These are phyloP conservation scores for Acanthochromis polyacanthus DNA, from an alignment of 2,113 vertebrate genomes.

Conservation along the genomic window DNA sequence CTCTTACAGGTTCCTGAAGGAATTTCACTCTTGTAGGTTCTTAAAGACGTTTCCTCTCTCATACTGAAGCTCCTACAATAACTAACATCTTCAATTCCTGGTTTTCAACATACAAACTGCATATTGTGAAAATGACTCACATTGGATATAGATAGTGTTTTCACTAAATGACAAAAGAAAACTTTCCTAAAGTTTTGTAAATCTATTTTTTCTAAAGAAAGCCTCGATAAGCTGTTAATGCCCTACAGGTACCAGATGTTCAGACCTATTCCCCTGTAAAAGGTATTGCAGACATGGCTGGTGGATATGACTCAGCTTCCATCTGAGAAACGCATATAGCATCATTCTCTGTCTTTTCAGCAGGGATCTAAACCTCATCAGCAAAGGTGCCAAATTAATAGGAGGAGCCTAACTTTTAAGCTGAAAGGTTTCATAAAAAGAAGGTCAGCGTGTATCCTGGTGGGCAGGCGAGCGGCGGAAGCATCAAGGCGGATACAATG, in stretches of 20 bases:
- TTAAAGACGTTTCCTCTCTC: no score
- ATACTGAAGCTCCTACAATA: no score
- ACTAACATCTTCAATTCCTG: no score
- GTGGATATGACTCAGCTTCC: slow-evolving; percentile 41
- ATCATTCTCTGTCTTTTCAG: slow-evolving; percentile 22
- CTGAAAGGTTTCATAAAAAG: slow-evolving; percentile 36
- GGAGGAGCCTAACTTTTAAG: slow-evolving; percentile 15
- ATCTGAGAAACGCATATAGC: slow-evolving; percentile 4
- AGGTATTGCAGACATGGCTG: neutral
- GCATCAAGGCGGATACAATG: slow-evolving; percentile 32
- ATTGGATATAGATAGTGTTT: no score
- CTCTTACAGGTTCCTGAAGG: no score
- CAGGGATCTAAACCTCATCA: neutral
- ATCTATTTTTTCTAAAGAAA: neutral
- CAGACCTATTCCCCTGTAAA: slow-evolving; percentile 8
- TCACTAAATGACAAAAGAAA: no score
- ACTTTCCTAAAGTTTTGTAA: neutral
- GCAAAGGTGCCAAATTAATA: slow-evolving; percentile 46
- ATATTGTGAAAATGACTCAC: no score
- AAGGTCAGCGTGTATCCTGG: slow-evolving; percentile 28
- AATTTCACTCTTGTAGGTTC: no score
- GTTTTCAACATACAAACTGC: no score
- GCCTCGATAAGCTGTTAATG: neutral
- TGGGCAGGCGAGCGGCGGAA: slow-evolving; percentile 17
- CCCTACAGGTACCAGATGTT: neutral